Base-by-base conservation (phyloP, 2,113 vertebrate genomes). In the Cinclus cinclus region DNA sequence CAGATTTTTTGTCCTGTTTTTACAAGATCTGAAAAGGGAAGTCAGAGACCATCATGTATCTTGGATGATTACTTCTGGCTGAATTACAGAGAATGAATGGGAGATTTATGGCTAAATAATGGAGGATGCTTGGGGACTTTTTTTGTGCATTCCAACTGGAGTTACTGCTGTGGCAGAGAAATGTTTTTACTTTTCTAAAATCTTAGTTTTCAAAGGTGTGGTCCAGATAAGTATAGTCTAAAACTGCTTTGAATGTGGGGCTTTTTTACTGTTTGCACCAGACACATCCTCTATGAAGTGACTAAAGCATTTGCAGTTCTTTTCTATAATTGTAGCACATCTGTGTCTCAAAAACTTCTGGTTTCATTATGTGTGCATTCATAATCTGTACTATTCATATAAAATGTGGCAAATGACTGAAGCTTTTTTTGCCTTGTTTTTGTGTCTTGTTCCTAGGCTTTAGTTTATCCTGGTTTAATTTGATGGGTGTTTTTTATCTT, bases 281-380 rank as follows among this genome's bases (percentile, higher is more conserved):
- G 74, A 64, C 37, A 22, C 46, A 56, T 89, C 28, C 31, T 62
- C 14, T 87, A 1, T 84, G 78, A 94, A 89, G 73, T 87, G 59
- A 18, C 58, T 60, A 60, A 83, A 62, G 68, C 49, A 79, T 87
- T 92, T 63, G 49, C 27, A 28, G 30, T 39, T 86, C 33, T 82
- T 4, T 74, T 73, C 47, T 87, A 7, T 63, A 87, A 75, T 56
- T 69, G 53, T 69, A 50, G 67, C 85, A 70, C 85, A 80, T 92
- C 85, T 94, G 92, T 88, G 79, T 87, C 78, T 91, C 31, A 64
- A 53, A 49, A 27, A 41, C n/a, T 92, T 92, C 52, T 90, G 42
- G 63, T 79, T 83, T 83, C 52, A 11, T 92, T 37, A 75, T 86
- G 28, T 70, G 14, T 83, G 22, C 19, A 44, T 80, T 90, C 39